Base-by-base conservation (phyloP, 1,140 invertebrate genomes). In the Drosophila paulistorum region DNA sequence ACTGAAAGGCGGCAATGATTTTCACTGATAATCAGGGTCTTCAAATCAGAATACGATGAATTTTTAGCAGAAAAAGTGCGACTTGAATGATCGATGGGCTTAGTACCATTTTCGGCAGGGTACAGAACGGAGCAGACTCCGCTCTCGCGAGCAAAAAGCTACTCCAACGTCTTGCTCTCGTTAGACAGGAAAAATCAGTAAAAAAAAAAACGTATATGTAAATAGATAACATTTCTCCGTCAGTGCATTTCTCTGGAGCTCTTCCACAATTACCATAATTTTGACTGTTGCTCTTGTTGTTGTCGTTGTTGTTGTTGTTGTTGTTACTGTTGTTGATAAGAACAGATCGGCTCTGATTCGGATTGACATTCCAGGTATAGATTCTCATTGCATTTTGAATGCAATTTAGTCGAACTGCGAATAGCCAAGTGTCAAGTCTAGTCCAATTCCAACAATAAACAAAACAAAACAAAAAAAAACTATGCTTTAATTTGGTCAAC, bases 91-190 rank as follows among this genome's bases (percentile, higher is more conserved):
- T 61, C 51, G 70, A 45, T 79, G 79, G 63, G 62, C 54, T 87
- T 89, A 87, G 83, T 87, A 68, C 84, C 77, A 87, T 87, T 87
- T 87, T 87, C 77, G 83, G 77, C 79, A 80, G 84, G 77, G 84
- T 74, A 89, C 79, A 79, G 83, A 82, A 68, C 83, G 79, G 45
- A 51, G 45, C 45, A 51, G 45, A 66, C 68, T 77, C 70, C 65
- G 79, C 79, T 87, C 65, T 68, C 79, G 71, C 72, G 82, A 81
- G 66, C 73, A 71, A 66, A 65, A 65, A 63, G 57, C 42, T n/a
- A 33, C 62, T 33, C 45, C 45, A 51, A 20, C 17, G 45, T 51
- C 17, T 51, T 51, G 17, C 45, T 51, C 45, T 51, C 48, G n/a
- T 37, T 11, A 45, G 60, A 23, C 60, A 65, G 73, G 73, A 76